Evolutionary conservation across 1,140 invertebrate genomes (phyloP), one percentile per base, ranked within the genome.

Genomic region (Cryptotermes secundus): DNA sequence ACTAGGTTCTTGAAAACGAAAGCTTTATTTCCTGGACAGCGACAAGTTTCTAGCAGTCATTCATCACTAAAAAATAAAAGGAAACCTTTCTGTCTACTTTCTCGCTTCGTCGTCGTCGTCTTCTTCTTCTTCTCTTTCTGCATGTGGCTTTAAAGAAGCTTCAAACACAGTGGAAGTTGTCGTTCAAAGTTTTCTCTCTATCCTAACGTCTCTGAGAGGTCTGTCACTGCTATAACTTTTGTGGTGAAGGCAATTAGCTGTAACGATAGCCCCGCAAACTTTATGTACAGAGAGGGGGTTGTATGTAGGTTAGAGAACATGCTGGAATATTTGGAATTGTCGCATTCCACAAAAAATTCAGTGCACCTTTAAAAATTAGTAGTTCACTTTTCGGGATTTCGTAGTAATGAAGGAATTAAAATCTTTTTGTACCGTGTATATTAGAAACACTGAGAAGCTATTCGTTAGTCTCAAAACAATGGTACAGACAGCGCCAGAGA

Each of bases 51-150:
- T 1, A 16, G 45, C 34, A 34, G 79, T 80, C 79, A 80, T 80
- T 80, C 79, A 80, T 80, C 79, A 80, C 79, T 34, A 80, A 80
- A 36, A 80, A 80, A 80, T 80, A 80, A 80, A 80, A 80, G 79
- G 24, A 80, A 36, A 36, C 34, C 16, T 34, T 34, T 16, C 34
- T 80, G 24, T 36, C 35, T 80, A 1, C 79, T 4, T 80, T 36
- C 24, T 26, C 79, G 12, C 45, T 49, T 49, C 16, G 16, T 49
- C 45, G 16, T 49, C 16, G 16, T 49, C 45, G 16, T 49, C 14
- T 19, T 49, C 19, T 19, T 49, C 45, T 80, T 36, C 79, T 26
- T 80, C 79, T 36, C 35, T 22, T 80, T 34, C 79, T 34, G 79
- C 14, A 80, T 34, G 34, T 36, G 19, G 16, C 19, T 34, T 34